Percentiles rank a stretch among this genome's conserved stretches.
Evolutionary conservation across 2,888 invertebrate genomes (phyloP).

Genomic region (Leptinotarsa haldemani): DNA sequence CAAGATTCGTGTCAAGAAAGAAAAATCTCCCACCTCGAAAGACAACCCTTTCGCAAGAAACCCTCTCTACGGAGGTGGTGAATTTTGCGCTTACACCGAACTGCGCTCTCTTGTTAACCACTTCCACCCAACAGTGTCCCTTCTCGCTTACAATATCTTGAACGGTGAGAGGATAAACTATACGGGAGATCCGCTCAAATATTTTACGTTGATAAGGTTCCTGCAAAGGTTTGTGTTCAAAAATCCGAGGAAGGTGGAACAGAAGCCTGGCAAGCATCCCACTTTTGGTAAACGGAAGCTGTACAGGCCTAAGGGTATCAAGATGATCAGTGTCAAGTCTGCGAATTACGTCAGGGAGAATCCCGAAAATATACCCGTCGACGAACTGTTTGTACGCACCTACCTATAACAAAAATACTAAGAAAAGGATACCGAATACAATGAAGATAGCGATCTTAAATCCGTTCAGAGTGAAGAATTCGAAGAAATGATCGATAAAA

Average conservation of each 20-base stretch:
- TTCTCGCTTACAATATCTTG: constrained; percentile 86
- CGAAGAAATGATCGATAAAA: constrained; percentile 74
- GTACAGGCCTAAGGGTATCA: constrained; percentile 78
- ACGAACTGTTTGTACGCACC: constrained; percentile 85
- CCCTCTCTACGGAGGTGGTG: constrained; percentile 86
- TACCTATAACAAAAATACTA: constrained; percentile 70
- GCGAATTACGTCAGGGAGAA: constrained; percentile 76
- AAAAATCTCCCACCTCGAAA: constrained; percentile 57
- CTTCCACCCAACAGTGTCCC: constrained; percentile 91
- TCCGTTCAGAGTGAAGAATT: constrained; percentile 85
- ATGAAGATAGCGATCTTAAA: constrained; percentile 74
- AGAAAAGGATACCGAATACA: constrained; percentile 64
- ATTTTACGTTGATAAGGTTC: constrained; percentile 91
- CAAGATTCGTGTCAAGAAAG: constrained; percentile 47
- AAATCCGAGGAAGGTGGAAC: constrained; percentile 81
- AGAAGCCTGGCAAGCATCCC: constrained; percentile 72
- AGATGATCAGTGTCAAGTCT: constrained; percentile 80
- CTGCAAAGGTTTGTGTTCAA: constrained; percentile 96
- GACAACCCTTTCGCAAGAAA: constrained; percentile 83
- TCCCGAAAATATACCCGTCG: constrained; percentile 84
- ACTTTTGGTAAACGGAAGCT: constrained; percentile 75
- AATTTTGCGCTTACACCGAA: constrained; percentile 79
- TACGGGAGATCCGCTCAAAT: constrained; percentile 92
- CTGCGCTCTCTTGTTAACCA: constrained; percentile 78
- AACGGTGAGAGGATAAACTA: constrained; percentile 81